These are phyloP conservation scores for Salpingus planirostris DNA, from an alignment of 2,888 invertebrate species.

Conservation along the genomic window DNA sequence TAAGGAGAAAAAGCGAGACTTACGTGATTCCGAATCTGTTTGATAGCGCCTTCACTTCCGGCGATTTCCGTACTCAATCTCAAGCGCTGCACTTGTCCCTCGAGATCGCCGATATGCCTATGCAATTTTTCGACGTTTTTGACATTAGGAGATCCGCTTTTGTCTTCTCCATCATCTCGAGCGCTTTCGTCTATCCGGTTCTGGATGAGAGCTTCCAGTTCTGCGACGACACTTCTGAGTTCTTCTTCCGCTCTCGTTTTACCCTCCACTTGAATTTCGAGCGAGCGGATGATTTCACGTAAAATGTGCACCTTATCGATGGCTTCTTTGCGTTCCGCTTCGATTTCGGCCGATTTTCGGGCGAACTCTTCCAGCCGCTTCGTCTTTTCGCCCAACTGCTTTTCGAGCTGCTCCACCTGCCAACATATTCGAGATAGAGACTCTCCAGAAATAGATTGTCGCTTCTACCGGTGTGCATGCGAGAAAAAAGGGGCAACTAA, in stretches of 20 bases:
- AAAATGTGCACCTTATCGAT: constrained; percentile 66
- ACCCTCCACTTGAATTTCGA: constrained; percentile 66
- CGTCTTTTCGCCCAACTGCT: constrained; percentile 63
- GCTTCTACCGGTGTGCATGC: no score
- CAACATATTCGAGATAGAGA: not conserved
- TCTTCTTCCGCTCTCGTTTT: constrained; percentile 55
- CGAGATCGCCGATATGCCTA: constrained; percentile 43
- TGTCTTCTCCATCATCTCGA: constrained; percentile 29
- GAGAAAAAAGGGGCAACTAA: no score
- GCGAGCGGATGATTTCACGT: constrained; percentile 66
- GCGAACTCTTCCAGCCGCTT: constrained; percentile 53
- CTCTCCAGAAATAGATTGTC: no score
- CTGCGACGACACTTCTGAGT: constrained; percentile 48
- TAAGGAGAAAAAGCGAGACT: constrained; percentile 2
- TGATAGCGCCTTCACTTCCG: constrained; percentile 37
- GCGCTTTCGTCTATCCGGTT: constrained; percentile 44
- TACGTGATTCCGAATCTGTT: constrained; percentile 42
- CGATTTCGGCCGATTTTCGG: constrained; percentile 53
- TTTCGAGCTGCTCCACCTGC: constrained; percentile 63
- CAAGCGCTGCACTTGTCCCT: constrained; percentile 36
- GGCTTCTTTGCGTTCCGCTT: constrained; percentile 65
- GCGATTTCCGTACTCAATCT: constrained; percentile 34
- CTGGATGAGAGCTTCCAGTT: constrained; percentile 41
- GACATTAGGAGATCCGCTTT: constrained; percentile 34
- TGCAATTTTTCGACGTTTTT: constrained; percentile 38